Evolutionary conservation across 2,888 invertebrate species (phyloP).

Genomic region (Matsumyia berberina): DNA sequence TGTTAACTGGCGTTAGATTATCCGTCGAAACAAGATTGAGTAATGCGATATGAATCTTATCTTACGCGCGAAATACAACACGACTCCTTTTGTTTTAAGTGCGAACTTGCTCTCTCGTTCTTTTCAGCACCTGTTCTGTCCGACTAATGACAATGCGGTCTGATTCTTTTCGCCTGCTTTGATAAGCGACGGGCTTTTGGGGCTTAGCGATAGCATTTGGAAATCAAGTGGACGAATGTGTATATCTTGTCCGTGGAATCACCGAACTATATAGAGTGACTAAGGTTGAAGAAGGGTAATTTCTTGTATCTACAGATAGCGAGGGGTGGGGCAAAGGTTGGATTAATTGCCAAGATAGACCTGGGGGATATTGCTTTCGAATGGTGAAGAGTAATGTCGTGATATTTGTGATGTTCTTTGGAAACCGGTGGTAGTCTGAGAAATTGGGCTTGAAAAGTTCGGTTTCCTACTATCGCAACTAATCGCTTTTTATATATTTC

Average conservation of each 20-base stretch:
- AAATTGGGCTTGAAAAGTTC: no score
- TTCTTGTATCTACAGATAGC: neutral
- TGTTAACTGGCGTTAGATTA: conserved; percentile 39
- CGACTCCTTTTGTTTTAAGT: conserved; percentile 13
- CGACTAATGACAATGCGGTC: neutral
- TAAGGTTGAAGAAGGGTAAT: neutral
- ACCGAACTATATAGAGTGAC: neutral
- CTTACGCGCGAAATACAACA: conserved; percentile 15
- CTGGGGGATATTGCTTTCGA: no score
- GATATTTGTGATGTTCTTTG: no score
- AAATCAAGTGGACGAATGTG: neutral
- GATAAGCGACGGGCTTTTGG: conserved; percentile 9
- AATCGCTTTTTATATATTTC: no score
- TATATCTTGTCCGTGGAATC: conserved; percentile 1
- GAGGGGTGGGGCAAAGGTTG: neutral
- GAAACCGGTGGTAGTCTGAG: no score
- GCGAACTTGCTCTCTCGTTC: neutral
- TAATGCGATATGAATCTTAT: conserved; percentile 47
- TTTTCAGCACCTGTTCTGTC: neutral
- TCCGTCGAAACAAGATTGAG: conserved; percentile 41
- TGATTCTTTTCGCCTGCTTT: neutral
- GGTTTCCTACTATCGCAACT: no score
- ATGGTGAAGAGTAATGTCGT: no score
- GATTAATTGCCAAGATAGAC: neutral
- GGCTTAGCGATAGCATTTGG: neutral